A percentile compares a stretch with the other conserved stretches of the same genome.
Conservation (phyloP, 2,888 invertebrate genomes). For the Drosophila picticornis region DNA sequence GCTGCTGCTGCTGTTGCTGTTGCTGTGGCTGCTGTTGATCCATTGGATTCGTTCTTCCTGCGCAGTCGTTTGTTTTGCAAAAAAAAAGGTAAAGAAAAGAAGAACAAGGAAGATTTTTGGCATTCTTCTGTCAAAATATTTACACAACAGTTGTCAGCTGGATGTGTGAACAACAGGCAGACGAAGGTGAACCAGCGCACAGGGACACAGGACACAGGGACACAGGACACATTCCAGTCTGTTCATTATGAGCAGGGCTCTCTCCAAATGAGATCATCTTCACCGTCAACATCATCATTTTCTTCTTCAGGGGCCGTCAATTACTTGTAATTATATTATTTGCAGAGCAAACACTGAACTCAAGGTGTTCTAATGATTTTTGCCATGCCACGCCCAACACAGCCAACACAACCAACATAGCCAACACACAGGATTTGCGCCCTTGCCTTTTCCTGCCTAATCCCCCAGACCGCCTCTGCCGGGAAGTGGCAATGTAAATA, state of each 20-base stretch:
- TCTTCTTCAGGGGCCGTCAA: constrained; percentile 33
- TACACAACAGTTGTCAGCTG: constrained; percentile 77
- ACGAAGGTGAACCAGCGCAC: constrained; percentile 22
- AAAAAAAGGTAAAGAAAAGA: constrained; percentile 9
- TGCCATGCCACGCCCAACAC: constrained; percentile 36
- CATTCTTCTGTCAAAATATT: constrained; percentile 82
- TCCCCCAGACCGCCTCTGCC: constrained; percentile 17
- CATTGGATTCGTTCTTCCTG: constrained; percentile 38
- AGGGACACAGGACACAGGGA: constrained; percentile 25
- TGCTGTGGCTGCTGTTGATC: constrained; percentile 13
- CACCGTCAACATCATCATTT: constrained; percentile 7
- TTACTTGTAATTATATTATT: constrained; percentile 80
- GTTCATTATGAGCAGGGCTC: constrained; percentile 21
- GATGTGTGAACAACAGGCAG: constrained; percentile 38
- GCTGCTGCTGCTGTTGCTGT: background rate
- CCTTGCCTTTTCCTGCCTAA: constrained; percentile 39
- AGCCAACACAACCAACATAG: background rate
- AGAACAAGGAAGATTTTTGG: constrained; percentile 61
- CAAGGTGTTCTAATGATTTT: constrained; percentile 37
- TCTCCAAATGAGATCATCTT: constrained; percentile 54
- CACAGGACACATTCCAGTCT: constrained; percentile 37
- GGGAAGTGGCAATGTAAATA: constrained; percentile 61
- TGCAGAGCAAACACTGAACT: constrained; percentile 61
- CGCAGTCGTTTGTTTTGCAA: constrained; percentile 35
- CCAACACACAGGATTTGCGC: constrained; percentile 23